Percentiles rank a stretch among this genome's conserved stretches.
Evolutionary conservation across 2,113 vertebrate genomes (phyloP).

Genomic region (Chloebia gouldiae): DNA sequence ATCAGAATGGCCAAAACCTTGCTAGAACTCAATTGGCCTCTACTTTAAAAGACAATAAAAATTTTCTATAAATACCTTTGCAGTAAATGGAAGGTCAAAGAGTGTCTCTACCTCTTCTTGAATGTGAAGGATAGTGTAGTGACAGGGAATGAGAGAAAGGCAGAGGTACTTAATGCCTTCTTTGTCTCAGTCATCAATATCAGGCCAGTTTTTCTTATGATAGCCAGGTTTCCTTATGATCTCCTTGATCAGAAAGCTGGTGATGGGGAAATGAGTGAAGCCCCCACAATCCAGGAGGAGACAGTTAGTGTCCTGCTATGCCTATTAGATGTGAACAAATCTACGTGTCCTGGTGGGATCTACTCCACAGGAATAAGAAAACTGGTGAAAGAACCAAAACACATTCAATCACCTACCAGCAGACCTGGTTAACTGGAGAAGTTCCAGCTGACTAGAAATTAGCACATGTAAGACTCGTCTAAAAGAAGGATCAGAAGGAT

Average conservation of each 20-base stretch:
- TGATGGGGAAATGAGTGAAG: neutral
- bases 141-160: neutral
- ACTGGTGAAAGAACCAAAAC: neutral
- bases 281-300: neutral
- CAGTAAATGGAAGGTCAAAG: neutral
- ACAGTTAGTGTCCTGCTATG: neutral
- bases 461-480: fast-evolving
- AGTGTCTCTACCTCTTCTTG: neutral
- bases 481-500: neutral
- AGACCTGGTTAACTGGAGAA: neutral
- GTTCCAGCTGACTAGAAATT: neutral
- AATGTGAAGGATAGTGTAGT: neutral
- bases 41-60: neutral
- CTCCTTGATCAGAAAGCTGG: neutral
- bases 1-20: neutral
- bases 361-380: neutral
- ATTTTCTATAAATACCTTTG: neutral
- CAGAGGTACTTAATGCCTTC: neutral
- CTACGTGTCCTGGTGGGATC: no score
- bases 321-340: neutral
- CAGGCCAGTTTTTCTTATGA: neutral
- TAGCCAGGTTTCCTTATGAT: no score
- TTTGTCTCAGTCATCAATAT: neutral
- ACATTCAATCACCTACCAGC: neutral
- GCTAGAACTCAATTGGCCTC: neutral